phyloP scores from a whole-genome alignment of 2,113 vertebrate genomes.

The Hystrix cristata region DNA sequence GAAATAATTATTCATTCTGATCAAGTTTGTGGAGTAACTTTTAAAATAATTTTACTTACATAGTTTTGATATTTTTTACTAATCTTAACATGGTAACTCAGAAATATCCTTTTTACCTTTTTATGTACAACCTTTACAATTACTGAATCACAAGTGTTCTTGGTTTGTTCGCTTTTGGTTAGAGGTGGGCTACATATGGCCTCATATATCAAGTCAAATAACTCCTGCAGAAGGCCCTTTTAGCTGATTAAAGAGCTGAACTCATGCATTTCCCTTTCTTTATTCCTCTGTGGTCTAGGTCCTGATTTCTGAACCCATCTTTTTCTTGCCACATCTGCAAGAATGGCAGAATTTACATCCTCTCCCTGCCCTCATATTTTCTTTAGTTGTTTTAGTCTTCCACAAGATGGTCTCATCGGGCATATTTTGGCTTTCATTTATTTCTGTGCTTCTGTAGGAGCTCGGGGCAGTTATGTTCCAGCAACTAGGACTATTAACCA shows the following conservation, averaged over 20 bases:
- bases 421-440: not conserved
- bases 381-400: not conserved
- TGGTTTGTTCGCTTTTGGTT: not conserved
- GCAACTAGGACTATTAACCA: not conserved
- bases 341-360: not conserved
- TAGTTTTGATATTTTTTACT: not conserved
- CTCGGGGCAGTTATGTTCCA: not conserved
- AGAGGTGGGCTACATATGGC: no score
- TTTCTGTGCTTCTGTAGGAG: not conserved
- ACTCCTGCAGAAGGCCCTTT: not conserved
- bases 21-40: not conserved
- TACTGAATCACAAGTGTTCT: not conserved
- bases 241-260: not conserved
- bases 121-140: not conserved
- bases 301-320: not conserved
- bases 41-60: conserved; percentile 1
- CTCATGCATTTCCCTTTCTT: not conserved
- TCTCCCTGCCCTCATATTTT: not conserved
- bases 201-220: not conserved
- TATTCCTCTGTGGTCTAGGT: not conserved
- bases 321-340: not conserved
- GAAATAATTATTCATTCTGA: conserved; percentile 24
- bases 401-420: not conserved
- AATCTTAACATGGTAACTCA: not conserved
- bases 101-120: not conserved